A percentile compares a stretch with the other conserved stretches of the same genome.
Evolutionary conservation across 1,140 invertebrate genomes (phyloP).

Genomic region (Tigriopus japonicus): DNA sequence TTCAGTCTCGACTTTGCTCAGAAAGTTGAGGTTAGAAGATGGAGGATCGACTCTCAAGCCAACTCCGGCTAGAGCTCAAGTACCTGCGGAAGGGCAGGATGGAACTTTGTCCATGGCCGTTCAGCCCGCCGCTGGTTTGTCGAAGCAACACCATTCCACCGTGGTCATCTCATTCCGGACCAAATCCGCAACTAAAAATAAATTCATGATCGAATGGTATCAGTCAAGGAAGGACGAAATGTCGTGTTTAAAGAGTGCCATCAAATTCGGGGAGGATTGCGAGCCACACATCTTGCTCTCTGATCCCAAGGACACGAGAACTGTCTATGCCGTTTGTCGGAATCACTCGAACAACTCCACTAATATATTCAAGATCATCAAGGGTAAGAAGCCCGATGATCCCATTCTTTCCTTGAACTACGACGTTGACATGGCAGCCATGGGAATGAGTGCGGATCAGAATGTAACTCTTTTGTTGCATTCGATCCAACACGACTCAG

Average conservation of each 20-base stretch:
- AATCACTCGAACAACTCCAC: background rate
- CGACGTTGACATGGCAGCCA: background rate
- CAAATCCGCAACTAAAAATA: slow-evolving; percentile 13
- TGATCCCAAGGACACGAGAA: slow-evolving; percentile 10
- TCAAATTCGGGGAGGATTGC: slow-evolving; percentile 8
- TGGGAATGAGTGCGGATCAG: background rate
- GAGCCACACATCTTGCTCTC: slow-evolving; percentile 3
- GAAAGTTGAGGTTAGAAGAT: slow-evolving; percentile 10
- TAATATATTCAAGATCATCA: background rate
- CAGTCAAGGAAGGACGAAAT: slow-evolving; percentile 8
- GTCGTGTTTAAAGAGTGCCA: background rate
- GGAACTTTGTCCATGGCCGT: slow-evolving; percentile 6
- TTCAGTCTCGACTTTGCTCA: background rate
- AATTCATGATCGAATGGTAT: slow-evolving; percentile 11
- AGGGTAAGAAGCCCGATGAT: background rate
- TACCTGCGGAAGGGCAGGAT: slow-evolving; percentile 4
- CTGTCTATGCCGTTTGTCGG: background rate
- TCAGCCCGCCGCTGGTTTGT: background rate
- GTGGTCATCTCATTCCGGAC: slow-evolving; percentile 6
- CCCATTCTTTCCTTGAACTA: background rate
- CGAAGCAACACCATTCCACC: background rate
- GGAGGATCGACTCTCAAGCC: background rate
- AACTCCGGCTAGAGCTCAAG: slow-evolving; percentile 9
- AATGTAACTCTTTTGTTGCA: background rate
- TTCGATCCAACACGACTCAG: background rate